phyloP scores from a whole-genome alignment of 2,797 vertebrate genomes.

The Acipenser ruthenus region DNA sequence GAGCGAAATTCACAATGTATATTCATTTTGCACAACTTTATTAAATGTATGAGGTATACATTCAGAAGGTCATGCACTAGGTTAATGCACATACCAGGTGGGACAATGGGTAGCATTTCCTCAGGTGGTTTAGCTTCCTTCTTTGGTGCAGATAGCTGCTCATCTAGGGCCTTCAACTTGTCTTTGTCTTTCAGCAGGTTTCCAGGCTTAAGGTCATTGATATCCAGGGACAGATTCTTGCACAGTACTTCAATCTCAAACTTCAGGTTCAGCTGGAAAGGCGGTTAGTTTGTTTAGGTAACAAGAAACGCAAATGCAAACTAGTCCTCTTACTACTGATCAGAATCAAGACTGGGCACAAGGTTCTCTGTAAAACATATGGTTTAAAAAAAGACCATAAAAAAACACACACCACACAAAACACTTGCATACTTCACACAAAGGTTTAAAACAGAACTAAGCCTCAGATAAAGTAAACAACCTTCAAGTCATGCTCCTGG shows the following conservation, averaged over 20 bases:
- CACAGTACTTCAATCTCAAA: constrained; percentile 99
- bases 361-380: too few species aligned
- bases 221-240: constrained; percentile 96
- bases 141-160: constrained; percentile 97
- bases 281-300: neutral
- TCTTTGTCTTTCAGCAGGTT: constrained; percentile 96
- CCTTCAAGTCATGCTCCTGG: constrained; percentile 97
- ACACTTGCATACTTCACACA: neutral
- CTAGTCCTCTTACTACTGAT: too few species aligned
- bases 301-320: too few species aligned
- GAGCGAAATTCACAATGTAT: too few species aligned
- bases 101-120: constrained; percentile 82
- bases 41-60: too few species aligned
- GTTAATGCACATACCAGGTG: constrained; percentile 63
- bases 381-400: neutral
- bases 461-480: constrained; percentile 33
- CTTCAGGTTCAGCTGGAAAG: constrained; percentile 86
- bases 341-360: too few species aligned
- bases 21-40: too few species aligned
- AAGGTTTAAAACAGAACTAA: too few species aligned
- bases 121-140: constrained; percentile 92
- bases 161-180: constrained; percentile 90
- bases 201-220: constrained; percentile 95
- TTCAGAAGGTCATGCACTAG: too few species aligned
- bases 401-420: neutral